Base-by-base conservation (phyloP, 1,140 invertebrate genomes). In the Macrobrachium nipponense region DNA sequence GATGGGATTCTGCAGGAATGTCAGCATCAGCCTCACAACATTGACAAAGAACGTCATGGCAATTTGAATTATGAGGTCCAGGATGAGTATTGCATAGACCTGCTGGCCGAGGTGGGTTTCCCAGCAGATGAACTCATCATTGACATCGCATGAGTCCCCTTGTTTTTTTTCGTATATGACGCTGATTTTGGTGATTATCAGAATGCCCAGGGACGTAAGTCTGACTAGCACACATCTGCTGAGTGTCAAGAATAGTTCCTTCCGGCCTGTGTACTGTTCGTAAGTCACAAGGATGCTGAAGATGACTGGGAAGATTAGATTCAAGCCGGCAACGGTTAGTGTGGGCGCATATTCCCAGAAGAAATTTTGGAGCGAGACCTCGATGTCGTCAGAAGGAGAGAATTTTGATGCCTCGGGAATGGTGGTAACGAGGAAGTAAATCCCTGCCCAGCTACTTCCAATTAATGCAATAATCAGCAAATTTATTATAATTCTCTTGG, bases 31-130 rank as follows among this genome's bases (percentile, higher is more conserved):
- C n/a, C 84, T 36, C 0, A 95, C 94, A 80, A 96, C 93, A 23
- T 86, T 82, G 44, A 83, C 82, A 12, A 89, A 61, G 44, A 89
- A 82, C 7, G 95, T 95, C 18, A 96, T 93, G 0, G 95, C 90
- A 43, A 96, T 92, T 88, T 96, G 95, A 18, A 82, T 60, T 6
- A 94, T 92, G 0, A 94, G 91, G 90, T 98, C 96, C 0, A 96
- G 94, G 2, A 97, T 88, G 0, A 96, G 93, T 5, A 98, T 91
- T 90, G 97, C 97, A 89, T 96, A 96, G 72, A 97, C 93, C 89
- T 97, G 96, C 89, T 97, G 95, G 0, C 96, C 97, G 0, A 97
- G 94, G 89, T 96, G 97, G 0, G 95, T 96, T 90, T 98, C 97
- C 96, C 96, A 98, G 89, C 96, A 97, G 8, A 88, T 80, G 43